phyloP scores from a whole-genome alignment of 2,113 vertebrate genomes.

The Shinisaurus crocodilurus region DNA sequence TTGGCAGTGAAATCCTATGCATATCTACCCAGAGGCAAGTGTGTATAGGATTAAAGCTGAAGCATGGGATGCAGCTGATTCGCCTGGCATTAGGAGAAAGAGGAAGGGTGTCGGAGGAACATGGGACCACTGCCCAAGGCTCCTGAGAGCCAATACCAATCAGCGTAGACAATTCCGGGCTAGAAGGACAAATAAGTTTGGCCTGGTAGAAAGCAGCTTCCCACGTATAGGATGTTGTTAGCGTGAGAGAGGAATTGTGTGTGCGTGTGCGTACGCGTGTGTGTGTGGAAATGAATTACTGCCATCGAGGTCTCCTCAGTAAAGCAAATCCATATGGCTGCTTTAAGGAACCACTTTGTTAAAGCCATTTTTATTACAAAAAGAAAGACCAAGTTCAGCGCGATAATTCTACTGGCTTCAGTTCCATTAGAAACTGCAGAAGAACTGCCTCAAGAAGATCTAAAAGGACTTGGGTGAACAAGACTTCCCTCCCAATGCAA shows the following conservation, averaged over 20 bases:
- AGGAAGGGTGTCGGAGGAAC: too few species aligned
- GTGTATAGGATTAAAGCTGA: too few species aligned
- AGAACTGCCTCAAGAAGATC: not conserved
- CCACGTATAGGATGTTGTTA: not conserved
- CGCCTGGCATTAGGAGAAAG: too few species aligned
- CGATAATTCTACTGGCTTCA: not conserved
- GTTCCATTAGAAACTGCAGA: not conserved
- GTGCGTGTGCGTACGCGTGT: not conserved
- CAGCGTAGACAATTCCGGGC: not conserved
- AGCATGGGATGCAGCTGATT: too few species aligned
- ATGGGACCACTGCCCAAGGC: too few species aligned
- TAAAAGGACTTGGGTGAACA: not conserved
- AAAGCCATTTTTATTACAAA: not conserved
- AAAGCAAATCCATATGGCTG: not conserved
- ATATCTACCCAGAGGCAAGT: not conserved
- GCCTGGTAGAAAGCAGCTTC: not conserved
- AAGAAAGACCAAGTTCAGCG: not conserved
- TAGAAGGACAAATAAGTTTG: not conserved
- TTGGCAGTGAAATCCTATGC: not conserved
- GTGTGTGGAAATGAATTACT: not conserved
- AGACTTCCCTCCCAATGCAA: not conserved
- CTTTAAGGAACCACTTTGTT: not conserved
- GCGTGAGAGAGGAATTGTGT: not conserved
- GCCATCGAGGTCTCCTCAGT: not conserved
- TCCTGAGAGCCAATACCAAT: not conserved